These are phyloP conservation scores for Ophion costatus DNA, from an alignment of 2,888 invertebrate genomes.

Conservation along the genomic window DNA sequence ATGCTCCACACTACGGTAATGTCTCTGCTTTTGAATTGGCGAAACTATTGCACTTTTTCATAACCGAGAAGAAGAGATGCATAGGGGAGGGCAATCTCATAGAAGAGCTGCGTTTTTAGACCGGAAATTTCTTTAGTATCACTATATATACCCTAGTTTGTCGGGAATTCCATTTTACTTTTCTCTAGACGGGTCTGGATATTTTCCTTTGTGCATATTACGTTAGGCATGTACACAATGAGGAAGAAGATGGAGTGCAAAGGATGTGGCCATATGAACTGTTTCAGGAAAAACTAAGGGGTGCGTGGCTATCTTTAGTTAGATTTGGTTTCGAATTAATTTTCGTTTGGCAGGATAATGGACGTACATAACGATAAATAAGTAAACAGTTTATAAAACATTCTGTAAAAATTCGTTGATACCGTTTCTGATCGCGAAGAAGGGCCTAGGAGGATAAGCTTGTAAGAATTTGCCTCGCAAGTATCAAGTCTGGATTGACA, in stretches of 20 bases:
- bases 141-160: constrained; percentile 31
- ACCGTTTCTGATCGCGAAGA: too few species aligned
- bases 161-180: constrained; percentile 34
- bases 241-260: not conserved
- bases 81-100: constrained; percentile 66
- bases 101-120: constrained; percentile 54
- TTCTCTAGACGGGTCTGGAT: constrained; percentile 20
- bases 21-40: constrained; percentile 76
- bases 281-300: not conserved
- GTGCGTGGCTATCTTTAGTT: not conserved
- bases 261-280: not conserved
- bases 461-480: too few species aligned
- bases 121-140: constrained; percentile 55
- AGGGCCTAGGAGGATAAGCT: too few species aligned
- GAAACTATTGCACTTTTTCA: constrained; percentile 78
- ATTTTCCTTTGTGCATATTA: not conserved
- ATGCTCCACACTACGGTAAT: constrained; percentile 68
- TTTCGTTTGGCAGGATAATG: too few species aligned
- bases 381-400: too few species aligned
- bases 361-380: too few species aligned
- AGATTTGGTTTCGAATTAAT: too few species aligned
- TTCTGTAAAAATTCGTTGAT: too few species aligned
- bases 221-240: constrained; percentile 14
- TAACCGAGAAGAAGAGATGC: constrained; percentile 72
- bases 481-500: too few species aligned